These are phyloP conservation scores for Leuciscus idus DNA, from an alignment of 2,113 vertebrate genomes.

Conservation along the genomic window DNA sequence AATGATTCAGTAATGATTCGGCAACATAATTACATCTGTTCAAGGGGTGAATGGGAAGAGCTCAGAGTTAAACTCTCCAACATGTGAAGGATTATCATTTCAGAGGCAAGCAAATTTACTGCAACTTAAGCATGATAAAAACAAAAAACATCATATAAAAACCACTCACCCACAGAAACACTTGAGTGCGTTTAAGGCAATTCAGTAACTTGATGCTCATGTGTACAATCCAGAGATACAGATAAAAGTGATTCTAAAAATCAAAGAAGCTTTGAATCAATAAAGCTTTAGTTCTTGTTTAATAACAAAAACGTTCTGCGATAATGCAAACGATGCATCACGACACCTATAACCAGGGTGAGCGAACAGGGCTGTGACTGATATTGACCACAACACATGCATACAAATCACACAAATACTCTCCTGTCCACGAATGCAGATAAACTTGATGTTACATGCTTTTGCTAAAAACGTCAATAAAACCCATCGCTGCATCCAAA, in stretches of 20 bases:
- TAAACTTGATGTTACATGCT: constrained; percentile 65
- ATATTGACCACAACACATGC: constrained; percentile 53
- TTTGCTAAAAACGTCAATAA: constrained; percentile 66
- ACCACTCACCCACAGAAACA: constrained; percentile 36
- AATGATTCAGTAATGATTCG: not conserved
- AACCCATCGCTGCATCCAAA: constrained; percentile 52
- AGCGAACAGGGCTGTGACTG: constrained; percentile 38
- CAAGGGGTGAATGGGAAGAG: not conserved
- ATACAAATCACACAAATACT: constrained; percentile 47
- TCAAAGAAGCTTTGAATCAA: constrained; percentile 36
- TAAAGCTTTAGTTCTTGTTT: constrained; percentile 7
- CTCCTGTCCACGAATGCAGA: constrained; percentile 55
- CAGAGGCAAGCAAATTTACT: constrained; percentile 3
- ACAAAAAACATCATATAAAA: not conserved
- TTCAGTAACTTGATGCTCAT: constrained; percentile 12
- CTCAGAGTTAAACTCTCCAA: not conserved
- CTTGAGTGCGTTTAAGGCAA: constrained; percentile 46
- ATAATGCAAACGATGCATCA: constrained; percentile 46
- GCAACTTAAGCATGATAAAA: constrained; percentile 37
- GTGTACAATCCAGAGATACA: constrained; percentile 26
- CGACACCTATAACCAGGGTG: constrained; percentile 29
- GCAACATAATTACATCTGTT: not conserved
- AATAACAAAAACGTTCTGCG: constrained; percentile 38
- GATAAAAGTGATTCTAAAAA: constrained; percentile 17
- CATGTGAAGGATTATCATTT: not conserved